Evolutionary conservation across 2,888 invertebrate genomes (phyloP).

Genomic region (Habroteleia sp.): DNA sequence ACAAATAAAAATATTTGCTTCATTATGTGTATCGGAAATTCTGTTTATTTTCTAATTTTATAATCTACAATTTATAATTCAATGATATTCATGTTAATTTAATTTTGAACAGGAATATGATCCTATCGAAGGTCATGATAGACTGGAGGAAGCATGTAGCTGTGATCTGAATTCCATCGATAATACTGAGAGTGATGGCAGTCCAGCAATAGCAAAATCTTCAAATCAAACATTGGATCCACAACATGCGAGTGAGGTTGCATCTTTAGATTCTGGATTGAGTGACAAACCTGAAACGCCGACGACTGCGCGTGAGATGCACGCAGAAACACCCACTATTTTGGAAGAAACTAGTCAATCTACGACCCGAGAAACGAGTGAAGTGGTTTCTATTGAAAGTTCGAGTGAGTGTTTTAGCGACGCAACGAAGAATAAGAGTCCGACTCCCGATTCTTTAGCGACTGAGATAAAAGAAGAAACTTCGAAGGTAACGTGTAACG

Average conservation of each 20-base stretch:
- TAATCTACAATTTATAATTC: too few relatives aligned
- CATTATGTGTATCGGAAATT: too few relatives aligned
- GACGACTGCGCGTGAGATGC: constrained; percentile 69
- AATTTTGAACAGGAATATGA: constrained; percentile 74
- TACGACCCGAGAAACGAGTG: constrained; percentile 80
- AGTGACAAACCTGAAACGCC: constrained; percentile 79
- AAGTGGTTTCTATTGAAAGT: constrained; percentile 82
- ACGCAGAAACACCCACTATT: constrained; percentile 75
- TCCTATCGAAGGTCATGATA: constrained; percentile 74
- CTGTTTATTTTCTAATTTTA: too few relatives aligned
- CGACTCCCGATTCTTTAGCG: constrained; percentile 67
- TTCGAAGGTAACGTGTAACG: constrained; percentile 59
- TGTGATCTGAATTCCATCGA: constrained; percentile 81
- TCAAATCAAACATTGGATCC: constrained; percentile 78
- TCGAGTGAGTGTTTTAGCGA: constrained; percentile 85
- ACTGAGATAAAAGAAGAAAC: constrained; percentile 65
- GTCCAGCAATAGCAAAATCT: constrained; percentile 81
- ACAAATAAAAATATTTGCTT: too few relatives aligned
- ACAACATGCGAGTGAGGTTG: constrained; percentile 80
- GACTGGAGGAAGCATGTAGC: constrained; percentile 79
- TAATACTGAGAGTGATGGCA: constrained; percentile 81
- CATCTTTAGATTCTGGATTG: constrained; percentile 82
- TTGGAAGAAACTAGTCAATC: constrained; percentile 66
- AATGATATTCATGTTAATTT: neutral
- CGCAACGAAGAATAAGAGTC: constrained; percentile 83